Evolutionary conservation across 2,113 vertebrate species (phyloP).

Genomic region (Setophaga coronata): DNA sequence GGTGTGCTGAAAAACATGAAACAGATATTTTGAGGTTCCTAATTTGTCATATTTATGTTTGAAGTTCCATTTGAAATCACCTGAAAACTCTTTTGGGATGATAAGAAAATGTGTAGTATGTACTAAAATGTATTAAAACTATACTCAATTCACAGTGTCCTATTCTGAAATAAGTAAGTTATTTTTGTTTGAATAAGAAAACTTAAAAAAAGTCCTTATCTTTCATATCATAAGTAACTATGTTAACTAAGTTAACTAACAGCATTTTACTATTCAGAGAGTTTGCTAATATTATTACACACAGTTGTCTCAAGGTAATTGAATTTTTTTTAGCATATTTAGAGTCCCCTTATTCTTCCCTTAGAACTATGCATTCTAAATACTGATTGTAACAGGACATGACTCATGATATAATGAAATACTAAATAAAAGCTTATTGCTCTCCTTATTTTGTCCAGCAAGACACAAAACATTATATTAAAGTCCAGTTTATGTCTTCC

Average conservation of each 20-base stretch:
- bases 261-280: not conserved
- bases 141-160: not conserved
- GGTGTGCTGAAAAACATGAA: not conserved
- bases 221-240: not conserved
- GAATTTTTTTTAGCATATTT: not conserved
- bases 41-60: not conserved
- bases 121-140: not conserved
- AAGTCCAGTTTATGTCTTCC: not conserved
- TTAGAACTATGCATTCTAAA: not conserved
- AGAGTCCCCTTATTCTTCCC: not conserved
- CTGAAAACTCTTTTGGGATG: not conserved
- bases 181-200: not conserved
- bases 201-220: not conserved
- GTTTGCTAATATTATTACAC: not conserved
- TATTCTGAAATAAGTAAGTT: not conserved
- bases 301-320: not conserved
- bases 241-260: not conserved
- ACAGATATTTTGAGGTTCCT: not conserved
- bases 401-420: not conserved
- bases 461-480: not conserved
- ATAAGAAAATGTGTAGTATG: not conserved
- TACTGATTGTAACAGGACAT: not conserved
- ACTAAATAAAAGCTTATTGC: not conserved
- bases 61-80: not conserved
- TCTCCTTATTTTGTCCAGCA: not conserved